These are phyloP conservation scores for Batillaria attramentaria DNA, from an alignment of 1,140 invertebrate genomes.

Conservation along the genomic window DNA sequence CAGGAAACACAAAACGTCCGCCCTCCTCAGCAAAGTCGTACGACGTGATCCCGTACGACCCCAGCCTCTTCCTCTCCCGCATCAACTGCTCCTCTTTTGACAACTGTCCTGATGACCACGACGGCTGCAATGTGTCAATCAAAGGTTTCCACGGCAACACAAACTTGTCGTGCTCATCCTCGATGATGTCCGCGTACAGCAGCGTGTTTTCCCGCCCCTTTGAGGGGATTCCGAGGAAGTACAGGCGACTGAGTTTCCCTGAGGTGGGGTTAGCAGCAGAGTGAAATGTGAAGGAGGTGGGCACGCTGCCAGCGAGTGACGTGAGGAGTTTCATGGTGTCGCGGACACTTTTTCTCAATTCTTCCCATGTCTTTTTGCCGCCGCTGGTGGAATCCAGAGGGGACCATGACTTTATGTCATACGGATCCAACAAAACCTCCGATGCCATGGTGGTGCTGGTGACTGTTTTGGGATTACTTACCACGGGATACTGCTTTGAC, in stretches of 20 bases:
- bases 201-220: slow-evolving; percentile 91
- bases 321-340: slow-evolving; percentile 78
- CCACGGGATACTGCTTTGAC: no score
- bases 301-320: slow-evolving; percentile 70
- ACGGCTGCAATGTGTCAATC: slow-evolving; percentile 81
- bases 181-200: slow-evolving; percentile 84
- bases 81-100: slow-evolving; percentile 90
- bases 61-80: slow-evolving; percentile 88
- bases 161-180: slow-evolving; percentile 61
- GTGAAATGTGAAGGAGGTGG: slow-evolving; percentile 76
- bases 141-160: slow-evolving; percentile 81
- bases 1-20: slow-evolving; percentile 91
- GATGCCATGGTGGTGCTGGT: slow-evolving; percentile 55
- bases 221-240: slow-evolving; percentile 88
- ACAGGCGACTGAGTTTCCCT: slow-evolving; percentile 76
- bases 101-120: slow-evolving; percentile 74
- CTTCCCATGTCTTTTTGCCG: slow-evolving; percentile 78
- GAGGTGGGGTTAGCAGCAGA: slow-evolving; percentile 49
- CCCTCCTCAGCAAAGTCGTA: slow-evolving; percentile 88
- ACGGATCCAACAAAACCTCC: slow-evolving; percentile 49
- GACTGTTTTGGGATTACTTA: no score
- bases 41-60: slow-evolving; percentile 93
- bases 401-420: slow-evolving; percentile 40
- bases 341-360: slow-evolving; percentile 84
- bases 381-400: slow-evolving; percentile 36